Base-by-base conservation (phyloP, 2,797 vertebrate genomes). In the Champsocephalus gunnari region DNA sequence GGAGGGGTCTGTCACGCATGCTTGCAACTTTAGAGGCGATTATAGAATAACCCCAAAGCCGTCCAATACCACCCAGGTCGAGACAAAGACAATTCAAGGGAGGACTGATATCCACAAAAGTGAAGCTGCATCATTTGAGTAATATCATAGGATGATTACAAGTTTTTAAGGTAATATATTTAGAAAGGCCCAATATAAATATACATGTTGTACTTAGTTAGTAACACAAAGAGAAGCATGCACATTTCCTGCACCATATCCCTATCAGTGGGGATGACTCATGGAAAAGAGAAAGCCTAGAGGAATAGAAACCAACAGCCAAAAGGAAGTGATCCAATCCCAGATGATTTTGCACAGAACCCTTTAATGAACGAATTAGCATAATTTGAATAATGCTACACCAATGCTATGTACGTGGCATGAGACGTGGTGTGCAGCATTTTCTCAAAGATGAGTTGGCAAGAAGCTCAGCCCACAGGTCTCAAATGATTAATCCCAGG, bases 401-500 rank as follows among this genome's bases (percentile, higher is more conserved):
- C 28, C 41, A 54, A 76, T 34, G 16, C 14, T 47, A 55, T 56
- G 28, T 51, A 85, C 77, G 77, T 90, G 86, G 86, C 86, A 79
- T n/a, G 61, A 79, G 51, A 85, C n/a, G 49, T 63, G 77, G 57
- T 71, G 62, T 44, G 3, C 61, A 17, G 67, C 55, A 44, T 71
- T 32, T 32, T 34, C 50, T 76, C 69, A 24, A 41, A 56, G 78
- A 79, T 67, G 83, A 90, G 85, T 54, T 85, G 87, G 83, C 80
- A 51, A 45, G 28, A 68, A 50, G 57, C 45, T 75, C 38, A 64
- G 77, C 87, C 77, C 87, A 80, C 77, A 83, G 77, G 81, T 77
- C 56, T 86, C 71, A 71, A 73, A n/a, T 86, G 78, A 91, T 84
- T 89, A 67, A 88, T 74, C 85, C 72, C 78, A 44, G 75, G 81